Base-by-base conservation (phyloP, 37 sponge, comb jelly and placozoan species). In the Aphrocallistes beatrix region DNA sequence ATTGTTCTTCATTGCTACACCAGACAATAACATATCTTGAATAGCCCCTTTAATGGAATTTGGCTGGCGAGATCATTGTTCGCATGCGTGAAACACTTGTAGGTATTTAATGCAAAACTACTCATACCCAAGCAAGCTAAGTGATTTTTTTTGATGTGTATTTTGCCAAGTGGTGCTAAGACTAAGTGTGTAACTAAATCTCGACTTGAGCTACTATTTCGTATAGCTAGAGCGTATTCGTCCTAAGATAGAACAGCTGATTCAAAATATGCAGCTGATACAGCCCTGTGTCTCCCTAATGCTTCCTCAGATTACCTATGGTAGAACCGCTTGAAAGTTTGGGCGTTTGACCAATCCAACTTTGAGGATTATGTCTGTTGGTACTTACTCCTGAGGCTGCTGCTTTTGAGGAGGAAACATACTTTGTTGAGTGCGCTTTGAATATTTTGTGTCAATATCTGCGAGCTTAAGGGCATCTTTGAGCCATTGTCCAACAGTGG, bases 401-500 rank as follows among this genome's bases (percentile, higher is more conserved):
- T 21, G 87, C 87, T 16, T 83, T 84, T 37, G 88, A 84, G 34
- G 85, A 19, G 3, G 81, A 60, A 32, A 84, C 88, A 23, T 36
- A 36, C 23, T 84, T 83, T 1, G 39, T 37, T 3, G 88, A 88
- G 81, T 88, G 88, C 1, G 85, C 88, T 40, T 88, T 88, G 45
- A 88, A 84, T 0, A 84, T 51, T 30, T 60, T n/a, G 81, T 88
- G 37, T 88, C 85, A 10, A 88, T 84, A 0, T 84, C 88, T 69
- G 88, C 81, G 37, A 23, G 23, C 0, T 19, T 16, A 1, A 88
- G 83, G 81, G 37, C 40, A 8, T 23, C 1, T 37, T 84, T 84
- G 36, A 88, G 81, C 88, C 88, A 88, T 37, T 84, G 38, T 10
- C 84, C 88, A 13, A 88, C 37, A 19, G 88, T 84, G 21, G 85